A percentile compares a stretch with the other conserved stretches of the same genome.
Conservation (phyloP, 64 coral and sea anemone genomes). For the Pocillopora damicornis region DNA sequence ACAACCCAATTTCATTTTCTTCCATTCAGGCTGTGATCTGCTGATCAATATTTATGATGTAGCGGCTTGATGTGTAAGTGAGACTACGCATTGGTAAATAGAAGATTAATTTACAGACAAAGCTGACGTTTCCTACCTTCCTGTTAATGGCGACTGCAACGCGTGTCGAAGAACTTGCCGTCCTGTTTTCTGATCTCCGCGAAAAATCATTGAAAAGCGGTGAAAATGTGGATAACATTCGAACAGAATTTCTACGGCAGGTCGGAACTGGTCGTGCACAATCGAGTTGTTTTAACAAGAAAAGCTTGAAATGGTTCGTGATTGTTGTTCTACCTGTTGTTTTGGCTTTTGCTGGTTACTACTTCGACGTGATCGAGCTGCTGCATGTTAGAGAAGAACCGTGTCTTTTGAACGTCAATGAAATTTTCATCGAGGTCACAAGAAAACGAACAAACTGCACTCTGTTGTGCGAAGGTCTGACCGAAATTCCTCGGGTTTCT, state of each 20-base stretch:
- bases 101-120: neutral
- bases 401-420: constrained; percentile 78
- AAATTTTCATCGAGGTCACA: constrained; percentile 74
- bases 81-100: neutral
- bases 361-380: constrained; percentile 28
- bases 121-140: neutral
- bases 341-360: constrained; percentile 62
- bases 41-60: constrained; percentile 7
- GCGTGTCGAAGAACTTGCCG: constrained; percentile 36
- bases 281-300: constrained; percentile 21
- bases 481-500: constrained; percentile 75
- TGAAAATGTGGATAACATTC: neutral
- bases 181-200: constrained; percentile 47
- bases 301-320: constrained; percentile 8
- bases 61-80: neutral
- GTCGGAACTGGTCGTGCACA: constrained; percentile 1
- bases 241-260: constrained; percentile 34
- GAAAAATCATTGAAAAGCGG: constrained; percentile 50
- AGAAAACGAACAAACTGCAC: constrained; percentile 79
- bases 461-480: constrained; percentile 84
- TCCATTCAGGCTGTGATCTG: neutral
- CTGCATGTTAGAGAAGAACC: constrained; percentile 55
- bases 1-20: too few species aligned
- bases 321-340: constrained; percentile 71
- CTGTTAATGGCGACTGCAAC: constrained; percentile 2